Percentiles rank a stretch among this genome's conserved stretches.
These are phyloP conservation scores for Bombus pyrosoma DNA, from an alignment of 1,140 invertebrate genomes.

Conservation along the genomic window DNA sequence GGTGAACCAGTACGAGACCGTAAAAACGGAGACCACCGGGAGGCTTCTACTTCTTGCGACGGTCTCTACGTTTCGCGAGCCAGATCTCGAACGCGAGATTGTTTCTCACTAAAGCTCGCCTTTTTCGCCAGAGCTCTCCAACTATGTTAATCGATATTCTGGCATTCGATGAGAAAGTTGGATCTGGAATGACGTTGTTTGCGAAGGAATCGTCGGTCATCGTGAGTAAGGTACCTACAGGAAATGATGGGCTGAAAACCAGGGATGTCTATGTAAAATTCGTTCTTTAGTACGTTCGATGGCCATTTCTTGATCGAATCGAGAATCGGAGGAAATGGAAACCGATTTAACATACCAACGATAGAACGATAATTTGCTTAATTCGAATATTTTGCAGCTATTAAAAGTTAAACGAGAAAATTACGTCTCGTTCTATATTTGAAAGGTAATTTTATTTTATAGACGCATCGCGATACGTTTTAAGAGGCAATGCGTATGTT, in stretches of 20 bases:
- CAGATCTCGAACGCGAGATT: background rate
- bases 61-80: conserved; percentile 11
- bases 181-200: background rate
- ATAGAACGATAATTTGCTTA: background rate
- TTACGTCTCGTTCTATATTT: background rate
- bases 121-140: background rate
- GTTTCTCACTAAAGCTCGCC: background rate
- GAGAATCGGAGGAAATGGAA: no score
- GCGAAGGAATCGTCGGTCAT: no score
- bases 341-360: background rate
- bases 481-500: background rate
- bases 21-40: conserved; percentile 50
- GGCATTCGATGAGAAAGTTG: background rate
- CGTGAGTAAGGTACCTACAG: no score
- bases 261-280: no score
- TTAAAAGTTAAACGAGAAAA: background rate
- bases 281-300: no score
- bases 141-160: background rate
- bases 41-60: conserved; percentile 31
- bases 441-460: no score
- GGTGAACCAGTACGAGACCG: conserved; percentile 28
- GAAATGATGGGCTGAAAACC: no score
- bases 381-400: background rate
- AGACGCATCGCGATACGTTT: background rate
- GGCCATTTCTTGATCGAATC: no score